These are phyloP conservation scores for Pogoniulus pusillus DNA, from an alignment of 2,797 vertebrate genomes.

Conservation along the genomic window DNA sequence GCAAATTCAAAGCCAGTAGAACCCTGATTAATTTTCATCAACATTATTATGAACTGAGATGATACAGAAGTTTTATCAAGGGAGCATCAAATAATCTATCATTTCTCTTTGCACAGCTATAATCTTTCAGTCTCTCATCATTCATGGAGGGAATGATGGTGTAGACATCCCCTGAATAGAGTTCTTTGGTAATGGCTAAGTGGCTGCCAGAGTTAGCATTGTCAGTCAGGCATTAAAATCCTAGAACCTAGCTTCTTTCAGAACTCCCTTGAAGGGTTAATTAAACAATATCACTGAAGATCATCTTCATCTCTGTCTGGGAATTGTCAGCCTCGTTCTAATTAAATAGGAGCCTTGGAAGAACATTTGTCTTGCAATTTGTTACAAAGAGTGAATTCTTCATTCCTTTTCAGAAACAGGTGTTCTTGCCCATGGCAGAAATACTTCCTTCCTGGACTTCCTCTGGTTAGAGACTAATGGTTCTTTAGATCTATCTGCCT, in stretches of 20 bases:
- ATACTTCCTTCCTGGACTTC: not conserved
- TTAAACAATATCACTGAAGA: not conserved
- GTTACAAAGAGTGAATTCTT: not conserved
- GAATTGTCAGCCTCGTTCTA: not conserved
- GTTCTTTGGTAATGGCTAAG: not conserved
- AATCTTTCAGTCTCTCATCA: not conserved
- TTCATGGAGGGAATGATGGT: not conserved
- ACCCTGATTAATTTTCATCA: not conserved
- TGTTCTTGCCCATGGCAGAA: not conserved
- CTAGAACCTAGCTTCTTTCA: not conserved
- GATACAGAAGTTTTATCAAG: not conserved
- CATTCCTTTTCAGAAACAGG: not conserved
- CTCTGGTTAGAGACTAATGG: not conserved
- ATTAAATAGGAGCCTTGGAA: slow-evolving; percentile 7
- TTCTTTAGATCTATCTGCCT: not conserved
- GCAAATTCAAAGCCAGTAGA: not conserved
- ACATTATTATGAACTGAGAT: not conserved
- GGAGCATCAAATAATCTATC: not conserved
- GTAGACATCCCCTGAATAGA: not conserved
- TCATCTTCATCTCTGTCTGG: not conserved
- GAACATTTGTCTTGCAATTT: not conserved
- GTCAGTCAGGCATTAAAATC: not conserved
- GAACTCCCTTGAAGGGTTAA: not conserved
- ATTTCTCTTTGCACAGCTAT: not conserved
- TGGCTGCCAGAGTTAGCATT: not conserved